Conservation (phyloP, 2,888 invertebrate genomes). For the Xestia rhomboidea region DNA sequence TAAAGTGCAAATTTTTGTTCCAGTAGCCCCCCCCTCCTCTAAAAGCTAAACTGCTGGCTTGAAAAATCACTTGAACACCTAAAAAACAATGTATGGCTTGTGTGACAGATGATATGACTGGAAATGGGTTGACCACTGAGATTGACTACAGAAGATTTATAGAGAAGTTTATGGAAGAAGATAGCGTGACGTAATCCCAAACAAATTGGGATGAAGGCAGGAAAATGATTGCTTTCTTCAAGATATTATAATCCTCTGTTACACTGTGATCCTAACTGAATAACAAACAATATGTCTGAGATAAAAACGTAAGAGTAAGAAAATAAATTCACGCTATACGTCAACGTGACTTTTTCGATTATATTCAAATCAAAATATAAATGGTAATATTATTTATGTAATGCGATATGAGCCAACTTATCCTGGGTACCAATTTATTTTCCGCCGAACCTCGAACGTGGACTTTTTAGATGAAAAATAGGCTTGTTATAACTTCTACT, state of each 20-base stretch:
- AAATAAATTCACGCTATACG: constrained; percentile 37
- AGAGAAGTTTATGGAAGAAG: background rate
- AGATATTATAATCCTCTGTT: background rate
- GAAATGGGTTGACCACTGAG: background rate
- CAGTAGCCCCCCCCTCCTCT: too few species aligned
- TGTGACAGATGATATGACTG: background rate
- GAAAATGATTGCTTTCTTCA: background rate
- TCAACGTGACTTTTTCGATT: constrained; percentile 53
- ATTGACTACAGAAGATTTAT: background rate
- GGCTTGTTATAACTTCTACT: constrained; percentile 33
- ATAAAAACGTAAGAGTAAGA: constrained; percentile 1
- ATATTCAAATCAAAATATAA: constrained; percentile 57
- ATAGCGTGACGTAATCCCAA: background rate
- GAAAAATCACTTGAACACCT: too few species aligned
- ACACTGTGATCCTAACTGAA: background rate
- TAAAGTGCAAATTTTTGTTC: too few species aligned
- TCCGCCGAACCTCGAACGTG: constrained; percentile 26
- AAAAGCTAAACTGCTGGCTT: too few species aligned
- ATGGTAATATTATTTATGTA: constrained; percentile 53
- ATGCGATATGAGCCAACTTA: constrained; percentile 44
- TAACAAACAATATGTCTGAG: constrained; percentile 15
- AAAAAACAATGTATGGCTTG: background rate
- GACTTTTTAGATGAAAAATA: constrained; percentile 41
- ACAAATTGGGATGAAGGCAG: background rate
- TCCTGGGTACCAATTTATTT: constrained; percentile 49